A percentile compares a stretch with the other conserved stretches of the same genome.
Conservation (phyloP, 2,113 vertebrate species). For the Pardalotus punctatus region DNA sequence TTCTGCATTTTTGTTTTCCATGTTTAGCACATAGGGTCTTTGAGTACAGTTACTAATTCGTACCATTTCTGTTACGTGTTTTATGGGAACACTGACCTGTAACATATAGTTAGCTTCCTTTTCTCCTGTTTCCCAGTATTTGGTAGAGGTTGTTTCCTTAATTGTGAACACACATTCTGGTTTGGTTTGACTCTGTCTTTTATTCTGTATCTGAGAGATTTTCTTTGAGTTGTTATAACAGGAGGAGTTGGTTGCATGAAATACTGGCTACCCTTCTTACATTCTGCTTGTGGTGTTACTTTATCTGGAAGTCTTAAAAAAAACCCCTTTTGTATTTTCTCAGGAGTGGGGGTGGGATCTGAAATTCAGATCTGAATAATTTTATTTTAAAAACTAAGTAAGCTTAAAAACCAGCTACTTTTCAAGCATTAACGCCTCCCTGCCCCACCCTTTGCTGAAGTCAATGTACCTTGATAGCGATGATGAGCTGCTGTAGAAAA, state of each 20-base stretch:
- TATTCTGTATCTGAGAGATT: background rate
- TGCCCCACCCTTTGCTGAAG: background rate
- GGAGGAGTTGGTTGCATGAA: background rate
- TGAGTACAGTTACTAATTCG: background rate
- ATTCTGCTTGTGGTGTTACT: background rate
- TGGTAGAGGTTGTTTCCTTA: background rate
- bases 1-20: background rate
- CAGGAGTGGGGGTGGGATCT: rapidly evolving
- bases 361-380: background rate
- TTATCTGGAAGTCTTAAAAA: background rate
- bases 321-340: background rate
- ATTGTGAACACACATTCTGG: background rate
- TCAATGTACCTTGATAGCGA: background rate
- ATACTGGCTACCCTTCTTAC: background rate
- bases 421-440: background rate
- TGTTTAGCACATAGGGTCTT: background rate
- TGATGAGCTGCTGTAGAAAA: background rate
- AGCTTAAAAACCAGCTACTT: background rate
- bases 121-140: background rate
- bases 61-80: background rate
- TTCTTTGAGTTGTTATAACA: background rate
- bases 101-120: background rate
- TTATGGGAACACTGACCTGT: background rate
- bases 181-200: background rate
- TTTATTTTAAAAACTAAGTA: background rate